Evolutionary conservation across 2,888 invertebrate species (phyloP), one percentile per base, ranked within the genome.

Genomic region (Drosophila prolongata): DNA sequence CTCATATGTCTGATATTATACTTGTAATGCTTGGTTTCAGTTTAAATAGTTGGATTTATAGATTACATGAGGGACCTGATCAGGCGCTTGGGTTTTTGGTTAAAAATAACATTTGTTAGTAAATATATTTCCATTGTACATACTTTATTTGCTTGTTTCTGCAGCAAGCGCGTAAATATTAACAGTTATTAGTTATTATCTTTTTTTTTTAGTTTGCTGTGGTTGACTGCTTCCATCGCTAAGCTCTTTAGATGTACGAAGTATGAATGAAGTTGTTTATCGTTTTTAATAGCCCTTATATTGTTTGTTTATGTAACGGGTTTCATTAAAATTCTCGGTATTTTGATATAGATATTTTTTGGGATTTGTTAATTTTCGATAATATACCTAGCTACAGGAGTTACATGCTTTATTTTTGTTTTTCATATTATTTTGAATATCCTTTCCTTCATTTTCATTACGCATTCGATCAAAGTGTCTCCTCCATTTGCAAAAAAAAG

Each of bases 351-450:
- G 64, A 61, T 60, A 44, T 55, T 19, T 52, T 53, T 43, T 59
- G 54, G 70, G 76, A 56, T 84, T 81, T 55, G 38, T 80, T 80
- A 82, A 82, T 82, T 82, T 54, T 68, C 35, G 69, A 60, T 83
- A 81, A 81, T 81, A 81, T 81, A 72, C 83, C 83, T 84, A 84
- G 77, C 83, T 84, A 84, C 68, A 56, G 47, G 64, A 54, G 64
- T 47, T 64, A 53, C 49, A 64, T 54, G 49, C 35, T 68, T 49
- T 9, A 50, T 44, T 49, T 37, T 64, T 61, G 49, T 54, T 59
- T 43, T 49, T 38, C 42, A 10, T 60, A 64, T 49, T 56, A 34
- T 40, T 34, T 34, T 60, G 11, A 37, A 38, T 46, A 56, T 66
- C 24, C 64, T 16, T 19, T 35, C 6, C 16, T 14, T 16, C 9